Percentiles rank a stretch among this genome's conserved stretches.
Conservation (phyloP, 1,140 invertebrate species). For the Drosophila persimilis region DNA sequence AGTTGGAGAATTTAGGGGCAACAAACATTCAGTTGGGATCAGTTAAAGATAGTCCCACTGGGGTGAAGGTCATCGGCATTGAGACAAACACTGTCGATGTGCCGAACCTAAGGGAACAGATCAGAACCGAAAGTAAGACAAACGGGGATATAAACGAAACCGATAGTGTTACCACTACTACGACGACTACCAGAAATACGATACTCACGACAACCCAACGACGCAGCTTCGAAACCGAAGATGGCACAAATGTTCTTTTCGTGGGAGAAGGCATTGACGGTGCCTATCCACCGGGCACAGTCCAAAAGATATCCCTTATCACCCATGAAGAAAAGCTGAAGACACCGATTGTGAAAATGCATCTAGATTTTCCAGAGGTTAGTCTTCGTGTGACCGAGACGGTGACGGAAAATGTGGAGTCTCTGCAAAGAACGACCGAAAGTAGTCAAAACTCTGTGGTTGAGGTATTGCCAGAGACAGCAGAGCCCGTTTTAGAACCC, state of each 20-base stretch:
- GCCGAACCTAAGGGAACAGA: slow-evolving; percentile 28
- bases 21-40: slow-evolving; percentile 51
- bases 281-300: slow-evolving; percentile 83
- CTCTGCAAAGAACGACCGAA: slow-evolving; percentile 51
- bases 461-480: slow-evolving; percentile 40
- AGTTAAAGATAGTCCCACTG: slow-evolving; percentile 48
- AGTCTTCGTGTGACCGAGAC: slow-evolving; percentile 79
- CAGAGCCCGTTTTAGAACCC: slow-evolving; percentile 2
- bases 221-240: slow-evolving; percentile 79
- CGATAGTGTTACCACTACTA: slow-evolving; percentile 60
- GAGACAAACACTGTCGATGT: slow-evolving; percentile 58
- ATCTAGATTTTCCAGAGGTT: slow-evolving; percentile 84
- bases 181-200: slow-evolving; percentile 68
- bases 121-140: slow-evolving; percentile 15
- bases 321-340: slow-evolving; percentile 88
- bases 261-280: slow-evolving; percentile 78
- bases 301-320: slow-evolving; percentile 86
- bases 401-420: slow-evolving; percentile 74
- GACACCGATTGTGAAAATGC: slow-evolving; percentile 86
- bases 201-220: slow-evolving; percentile 69
- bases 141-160: slow-evolving; percentile 49
- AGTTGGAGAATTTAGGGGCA: slow-evolving; percentile 41
- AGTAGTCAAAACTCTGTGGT: slow-evolving; percentile 35
- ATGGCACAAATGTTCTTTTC: slow-evolving; percentile 80
- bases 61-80: slow-evolving; percentile 69